A percentile compares a stretch with the other conserved stretches of the same genome.
Conservation (phyloP, 2,113 vertebrate genomes). For the Pandion haliaetus region DNA sequence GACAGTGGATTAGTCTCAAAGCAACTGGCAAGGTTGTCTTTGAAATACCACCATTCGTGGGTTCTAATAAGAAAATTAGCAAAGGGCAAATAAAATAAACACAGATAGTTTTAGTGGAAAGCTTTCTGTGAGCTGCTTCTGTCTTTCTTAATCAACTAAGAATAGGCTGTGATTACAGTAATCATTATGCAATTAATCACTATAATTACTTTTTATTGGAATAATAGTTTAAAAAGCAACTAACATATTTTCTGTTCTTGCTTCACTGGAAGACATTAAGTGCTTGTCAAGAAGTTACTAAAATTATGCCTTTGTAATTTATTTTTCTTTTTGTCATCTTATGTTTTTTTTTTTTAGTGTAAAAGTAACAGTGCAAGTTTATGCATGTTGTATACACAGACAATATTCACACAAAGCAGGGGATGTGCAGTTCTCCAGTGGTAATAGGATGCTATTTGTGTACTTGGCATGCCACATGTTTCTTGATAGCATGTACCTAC, state of each 20-base stretch:
- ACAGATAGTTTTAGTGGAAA: constrained; percentile 39
- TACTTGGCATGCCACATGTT: neutral
- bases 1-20: neutral
- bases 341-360: neutral
- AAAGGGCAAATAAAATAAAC: constrained; percentile 55
- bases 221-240: constrained; percentile 66
- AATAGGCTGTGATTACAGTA: constrained; percentile 73
- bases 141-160: constrained; percentile 74
- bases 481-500: neutral
- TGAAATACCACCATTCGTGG: neutral
- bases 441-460: neutral
- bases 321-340: constrained; percentile 22
- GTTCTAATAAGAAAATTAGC: constrained; percentile 14
- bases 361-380: neutral
- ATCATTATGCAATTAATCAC: constrained; percentile 76
- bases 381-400: neutral
- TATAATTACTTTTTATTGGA: constrained; percentile 74
- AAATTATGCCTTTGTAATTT: constrained; percentile 49
- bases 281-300: constrained; percentile 62
- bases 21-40: neutral
- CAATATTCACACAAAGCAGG: neutral
- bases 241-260: constrained; percentile 63
- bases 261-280: constrained; percentile 62
- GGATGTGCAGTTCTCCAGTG: neutral
- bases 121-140: constrained; percentile 54